Evolutionary conservation across 1,140 invertebrate species (phyloP).

Genomic region (Ericerus pela): DNA sequence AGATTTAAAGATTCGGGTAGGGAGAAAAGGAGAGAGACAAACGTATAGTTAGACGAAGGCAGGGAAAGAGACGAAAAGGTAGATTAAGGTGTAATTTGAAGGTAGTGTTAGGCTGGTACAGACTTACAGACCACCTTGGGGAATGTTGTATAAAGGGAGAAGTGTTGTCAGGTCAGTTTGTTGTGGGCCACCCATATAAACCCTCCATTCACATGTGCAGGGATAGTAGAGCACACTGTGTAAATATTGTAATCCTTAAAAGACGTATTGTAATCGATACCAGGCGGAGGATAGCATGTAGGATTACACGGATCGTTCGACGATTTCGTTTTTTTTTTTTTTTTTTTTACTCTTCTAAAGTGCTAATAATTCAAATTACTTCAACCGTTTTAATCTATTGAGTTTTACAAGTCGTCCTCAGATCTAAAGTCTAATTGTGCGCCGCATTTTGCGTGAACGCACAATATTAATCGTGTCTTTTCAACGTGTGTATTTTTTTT

Average conservation of each 20-base stretch:
- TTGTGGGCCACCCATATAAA: conserved; percentile 10
- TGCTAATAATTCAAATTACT: conserved; percentile 11
- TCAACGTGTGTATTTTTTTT: too few relatives aligned
- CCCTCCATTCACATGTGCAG: too few relatives aligned
- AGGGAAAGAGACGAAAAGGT: background rate
- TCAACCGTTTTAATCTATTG: conserved; percentile 12
- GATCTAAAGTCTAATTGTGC: conserved; percentile 3
- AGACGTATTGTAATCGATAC: conserved; percentile 11
- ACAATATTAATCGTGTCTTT: background rate
- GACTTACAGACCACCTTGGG: conserved; percentile 6
- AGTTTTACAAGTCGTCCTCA: conserved; percentile 9
- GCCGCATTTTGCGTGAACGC: conserved; percentile 5
- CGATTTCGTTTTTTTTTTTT: too few relatives aligned
- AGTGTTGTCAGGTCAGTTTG: conserved; percentile 10
- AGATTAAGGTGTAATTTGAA: conserved; percentile 7
- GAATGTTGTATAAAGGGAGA: conserved; percentile 10
- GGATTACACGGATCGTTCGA: background rate
- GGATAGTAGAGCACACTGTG: background rate
- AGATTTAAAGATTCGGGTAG: too few relatives aligned
- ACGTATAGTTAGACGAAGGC: too few relatives aligned
- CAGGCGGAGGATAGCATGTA: background rate
- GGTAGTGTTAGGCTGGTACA: conserved; percentile 1
- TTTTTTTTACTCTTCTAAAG: conserved; percentile 1
- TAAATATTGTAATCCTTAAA: conserved; percentile 12
- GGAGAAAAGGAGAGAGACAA: too few relatives aligned